Base-by-base conservation (phyloP, 2,888 invertebrate species). In the Phalangium opilio region DNA sequence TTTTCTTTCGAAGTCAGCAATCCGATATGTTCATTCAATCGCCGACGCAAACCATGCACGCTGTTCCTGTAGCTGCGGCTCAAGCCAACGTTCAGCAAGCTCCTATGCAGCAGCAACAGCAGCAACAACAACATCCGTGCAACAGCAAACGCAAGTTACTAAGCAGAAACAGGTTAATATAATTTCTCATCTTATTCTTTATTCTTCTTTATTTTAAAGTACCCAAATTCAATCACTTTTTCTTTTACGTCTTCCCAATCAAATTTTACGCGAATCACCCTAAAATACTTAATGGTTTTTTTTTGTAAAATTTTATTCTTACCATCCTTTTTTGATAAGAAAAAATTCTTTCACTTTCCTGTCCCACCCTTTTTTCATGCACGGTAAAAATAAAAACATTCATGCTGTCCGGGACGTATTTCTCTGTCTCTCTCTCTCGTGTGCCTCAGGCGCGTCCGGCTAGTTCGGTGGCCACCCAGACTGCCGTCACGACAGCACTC, bases 381-480 rank as follows among this genome's bases (percentile, higher is more conserved):
- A 21, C 17, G 32, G 20, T 33, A 38, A 1, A n/a, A 19, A 17
- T 33, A 38, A 1, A n/a, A 19, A 21, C 10, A 44, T 19, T 41
- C 17, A 19, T 19, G 60, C 67, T 38, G 67, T 69, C 27, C 27
- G 27, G 27, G 27, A 27, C 27, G 8, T n/a, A n/a, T n/a, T n/a
- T n/a, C n/a, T n/a, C n/a, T n/a, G 8, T 8, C 8, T 7, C 8
- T 8, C 8, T 7, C 27, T 27, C 27, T 27, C 27, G 27, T 59
- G 69, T 73, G 44, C 68, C 71, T 11, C 50, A 74, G 57, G 77
- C 82, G 54, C 72, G 85, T 43, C 83, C 85, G 0, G 82, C 72
- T 3, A 79, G 83, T 57, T 83, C 83, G 0, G 85, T 86, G 11
- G 84, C 85, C 5, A 86, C 86, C 0, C 86, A 86, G 66, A 86